Percentiles rank a stretch among this genome's conserved stretches.
Evolutionary conservation across 2,113 vertebrate species (phyloP).

Genomic region (Zootoca vivipara): DNA sequence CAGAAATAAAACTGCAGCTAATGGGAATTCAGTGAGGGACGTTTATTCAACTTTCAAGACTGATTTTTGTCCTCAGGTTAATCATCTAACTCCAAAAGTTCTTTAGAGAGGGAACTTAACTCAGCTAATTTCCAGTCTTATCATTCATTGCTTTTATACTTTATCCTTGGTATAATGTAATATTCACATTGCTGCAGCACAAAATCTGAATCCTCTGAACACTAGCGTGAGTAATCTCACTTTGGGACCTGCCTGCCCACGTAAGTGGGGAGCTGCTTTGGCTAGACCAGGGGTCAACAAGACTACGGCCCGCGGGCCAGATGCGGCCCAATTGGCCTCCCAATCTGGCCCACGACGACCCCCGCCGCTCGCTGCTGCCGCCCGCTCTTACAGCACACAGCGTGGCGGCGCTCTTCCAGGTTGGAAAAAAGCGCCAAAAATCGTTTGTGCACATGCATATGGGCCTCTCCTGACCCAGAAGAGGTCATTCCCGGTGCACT

Average conservation of each 20-base stretch:
- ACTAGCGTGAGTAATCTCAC: not conserved
- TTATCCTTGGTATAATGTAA: not conserved
- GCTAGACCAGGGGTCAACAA: no score
- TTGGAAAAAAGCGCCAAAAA: no score
- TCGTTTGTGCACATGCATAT: no score
- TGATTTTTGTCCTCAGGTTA: conserved; percentile 40
- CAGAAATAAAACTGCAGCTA: conserved; percentile 74
- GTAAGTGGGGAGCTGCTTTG: not conserved
- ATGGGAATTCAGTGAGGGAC: conserved; percentile 70
- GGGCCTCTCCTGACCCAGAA: no score
- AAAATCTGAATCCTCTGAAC: not conserved
- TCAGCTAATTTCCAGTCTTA: not conserved
- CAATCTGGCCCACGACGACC: no score
- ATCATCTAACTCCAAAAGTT: conserved; percentile 28
- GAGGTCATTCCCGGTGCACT: no score
- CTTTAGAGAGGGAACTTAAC: conserved; percentile 5
- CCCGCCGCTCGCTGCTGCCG: no score
- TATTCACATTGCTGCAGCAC: not conserved
- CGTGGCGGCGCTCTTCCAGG: no score
- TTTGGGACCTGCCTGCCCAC: not conserved
- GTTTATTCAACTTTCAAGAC: conserved; percentile 48
- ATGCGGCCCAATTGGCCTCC: no score
- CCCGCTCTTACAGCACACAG: no score
- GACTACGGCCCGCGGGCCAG: no score
- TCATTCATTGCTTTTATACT: not conserved